Evolutionary conservation across 2,888 invertebrate genomes (phyloP).

Genomic region (Lithophane semibrunnea): DNA sequence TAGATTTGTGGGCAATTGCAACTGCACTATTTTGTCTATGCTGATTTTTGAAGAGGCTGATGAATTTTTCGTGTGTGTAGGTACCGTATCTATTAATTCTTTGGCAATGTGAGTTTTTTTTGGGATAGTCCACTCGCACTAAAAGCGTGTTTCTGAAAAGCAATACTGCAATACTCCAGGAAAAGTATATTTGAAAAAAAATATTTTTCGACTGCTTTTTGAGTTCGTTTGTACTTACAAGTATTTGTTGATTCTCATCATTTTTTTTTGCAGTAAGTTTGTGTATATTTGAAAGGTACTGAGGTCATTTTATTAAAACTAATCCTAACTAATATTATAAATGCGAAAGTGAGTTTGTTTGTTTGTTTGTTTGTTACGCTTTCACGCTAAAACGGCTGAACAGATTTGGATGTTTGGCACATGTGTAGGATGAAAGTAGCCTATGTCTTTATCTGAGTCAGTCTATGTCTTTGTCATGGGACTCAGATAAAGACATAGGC

Average conservation of each 20-base stretch:
- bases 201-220: not conserved
- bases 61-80: not conserved
- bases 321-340: not conserved
- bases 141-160: too few species aligned
- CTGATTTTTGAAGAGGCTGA: constrained; percentile 36
- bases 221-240: too few species aligned
- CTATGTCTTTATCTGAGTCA: too few species aligned
- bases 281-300: too few species aligned
- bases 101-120: not conserved
- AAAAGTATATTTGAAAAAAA: not conserved
- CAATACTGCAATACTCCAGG: too few species aligned
- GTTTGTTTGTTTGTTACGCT: too few species aligned
- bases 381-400: too few species aligned
- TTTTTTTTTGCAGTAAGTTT: not conserved
- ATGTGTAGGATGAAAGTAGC: too few species aligned
- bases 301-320: not conserved
- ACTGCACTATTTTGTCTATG: constrained; percentile 8
- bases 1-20: constrained; percentile 24
- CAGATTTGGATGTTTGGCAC: too few species aligned
- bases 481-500: too few species aligned
- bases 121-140: not conserved
- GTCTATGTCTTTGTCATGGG: too few species aligned
- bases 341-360: too few species aligned
- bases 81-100: not conserved
- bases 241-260: not conserved